Base-by-base conservation (phyloP, 2,888 invertebrate species). In the Cylindroiulus punctatus region DNA sequence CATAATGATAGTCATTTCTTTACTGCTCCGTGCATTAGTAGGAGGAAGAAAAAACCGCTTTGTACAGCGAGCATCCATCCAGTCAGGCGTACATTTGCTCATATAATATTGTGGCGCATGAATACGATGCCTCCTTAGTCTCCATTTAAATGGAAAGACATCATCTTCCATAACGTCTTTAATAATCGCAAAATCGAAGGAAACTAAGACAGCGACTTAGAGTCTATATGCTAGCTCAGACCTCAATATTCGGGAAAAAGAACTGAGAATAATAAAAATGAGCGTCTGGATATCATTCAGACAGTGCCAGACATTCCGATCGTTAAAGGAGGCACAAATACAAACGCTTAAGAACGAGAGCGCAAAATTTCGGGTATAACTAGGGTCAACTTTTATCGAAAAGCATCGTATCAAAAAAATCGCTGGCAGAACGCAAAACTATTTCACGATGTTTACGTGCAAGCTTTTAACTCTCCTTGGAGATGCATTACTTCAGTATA, bases 1-100 rank as follows among this genome's bases (percentile, higher is more conserved):
- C 57, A 57, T 57, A 57, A 57, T 57, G 57, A 57, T 57, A 57
- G 57, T 57, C 57, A 57, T 57, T 57, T 57, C 57, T 57, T 57
- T 57, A 57, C 57, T 57, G 57, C 22, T 22, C 57, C 57, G n/a
- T 57, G 57, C 57, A 57, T 57, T 57, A 57, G 57, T 57, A 0
- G 57, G 57, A 57, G 22, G 57, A 57, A 57, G 22, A 57, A 57
- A 40, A 57, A 57, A 57, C 4, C 57, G 57, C 57, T 57, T 57
- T 57, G 57, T 57, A 57, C 57, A 57, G 57, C 57, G 57, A 57
- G 57, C 57, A 57, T 57, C 57, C 57, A 57, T 57, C 57, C 57
- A 57, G n/a, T 57, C 57, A 57, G 57, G 57, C 57, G 57, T 57
- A 57, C 57, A 57, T 57, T 57, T 57, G 57, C 57, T 57, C 57